Base-by-base conservation (phyloP, 2,113 vertebrate species). In the Galemys pyrenaicus region DNA sequence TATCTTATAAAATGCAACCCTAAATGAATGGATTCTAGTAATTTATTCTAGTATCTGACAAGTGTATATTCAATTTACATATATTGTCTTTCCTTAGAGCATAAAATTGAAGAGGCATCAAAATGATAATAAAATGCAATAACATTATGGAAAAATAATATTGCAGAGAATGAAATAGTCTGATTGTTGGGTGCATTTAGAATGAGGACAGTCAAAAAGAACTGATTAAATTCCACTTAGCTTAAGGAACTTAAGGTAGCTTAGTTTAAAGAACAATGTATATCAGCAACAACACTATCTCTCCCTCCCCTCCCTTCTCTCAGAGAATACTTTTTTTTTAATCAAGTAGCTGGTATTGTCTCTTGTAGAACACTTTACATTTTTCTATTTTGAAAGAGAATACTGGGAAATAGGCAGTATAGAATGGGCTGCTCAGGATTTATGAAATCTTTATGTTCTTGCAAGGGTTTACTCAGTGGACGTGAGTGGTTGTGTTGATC, bases 11-110 rank as follows among this genome's bases (percentile, higher is more conserved):
- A 37, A 64, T 75, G 54, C 24, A 70, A n/a, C 30, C 62, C 49
- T 44, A 32, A 56, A 22, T 56, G 58, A 37, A 77, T 87, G 30
- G 20, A 73, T 65, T 77, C 37, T 24, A 58, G 26, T 89, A 62
- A 75, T 70, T 91, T 73, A 70, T 16, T 78, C 91, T 88, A 80
- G 7, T 56, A 10, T 87, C 39, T 89, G 39, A 74, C 32, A 91
- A 60, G 0, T 51, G 3, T 22, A 60, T 87, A 9, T 58, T 92
- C 58, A 58, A 62, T 54, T 96, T 85, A 65, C 65, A 12, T 35
- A 46, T 78, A 68, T 78, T 74, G 30, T 7, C 13, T 74, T 85
- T 91, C 1, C 64, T 28, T 8, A 68, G 44, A 74, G 1, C 22
- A 51, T 91, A 56, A 54, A 79, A 93, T 58, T 44, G 37, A 79